Percentiles rank a stretch among this genome's conserved stretches.
Conservation (phyloP, 2,113 vertebrate species). For the Mus pahari region DNA sequence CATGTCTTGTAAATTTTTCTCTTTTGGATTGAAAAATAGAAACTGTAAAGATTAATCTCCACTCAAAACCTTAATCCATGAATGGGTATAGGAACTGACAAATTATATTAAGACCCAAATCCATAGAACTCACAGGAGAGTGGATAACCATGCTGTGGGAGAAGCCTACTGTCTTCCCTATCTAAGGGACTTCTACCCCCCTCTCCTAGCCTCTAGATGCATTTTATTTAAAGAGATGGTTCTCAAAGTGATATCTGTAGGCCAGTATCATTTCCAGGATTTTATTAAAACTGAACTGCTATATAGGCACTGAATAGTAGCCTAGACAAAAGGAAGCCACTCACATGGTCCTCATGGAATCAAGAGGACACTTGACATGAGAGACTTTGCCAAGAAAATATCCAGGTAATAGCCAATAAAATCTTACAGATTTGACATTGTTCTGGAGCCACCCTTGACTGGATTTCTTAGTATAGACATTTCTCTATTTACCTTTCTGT, state of each 20-base stretch:
- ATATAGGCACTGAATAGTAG: not conserved
- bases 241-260: not conserved
- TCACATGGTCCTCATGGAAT: not conserved
- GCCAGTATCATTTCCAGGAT: not conserved
- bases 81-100: slow-evolving; percentile 6
- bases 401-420: not conserved
- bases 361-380: not conserved
- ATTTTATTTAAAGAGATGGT: not conserved
- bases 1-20: not conserved
- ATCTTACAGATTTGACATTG: not conserved
- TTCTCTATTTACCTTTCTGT: not conserved
- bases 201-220: not conserved
- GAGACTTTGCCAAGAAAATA: not conserved
- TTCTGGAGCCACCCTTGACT: not conserved
- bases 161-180: not conserved
- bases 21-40: not conserved
- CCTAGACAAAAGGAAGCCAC: not conserved
- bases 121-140: not conserved
- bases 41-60: slow-evolving; percentile 25
- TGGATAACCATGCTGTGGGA: not conserved
- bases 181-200: not conserved
- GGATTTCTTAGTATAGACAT: not conserved
- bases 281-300: not conserved
- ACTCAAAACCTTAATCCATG: not conserved
- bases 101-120: not conserved